Evolutionary conservation across 2,113 vertebrate species (phyloP).

Genomic region (Heterotilapia buettikoferi): DNA sequence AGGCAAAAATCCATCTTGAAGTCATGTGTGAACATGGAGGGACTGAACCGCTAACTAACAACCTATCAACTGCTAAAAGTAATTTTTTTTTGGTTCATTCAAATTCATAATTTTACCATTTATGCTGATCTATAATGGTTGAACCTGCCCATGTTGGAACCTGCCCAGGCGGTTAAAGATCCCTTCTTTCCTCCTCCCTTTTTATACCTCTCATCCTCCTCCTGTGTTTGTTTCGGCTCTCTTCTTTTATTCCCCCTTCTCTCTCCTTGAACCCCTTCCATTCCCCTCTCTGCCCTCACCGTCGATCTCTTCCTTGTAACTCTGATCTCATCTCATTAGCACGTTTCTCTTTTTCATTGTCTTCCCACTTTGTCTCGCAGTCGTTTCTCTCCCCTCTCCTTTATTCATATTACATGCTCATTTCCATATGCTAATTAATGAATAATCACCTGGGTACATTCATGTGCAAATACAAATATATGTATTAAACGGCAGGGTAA

Average conservation of each 20-base stretch:
- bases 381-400: conserved; percentile 20
- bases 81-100: background rate
- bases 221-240: background rate
- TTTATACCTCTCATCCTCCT: background rate
- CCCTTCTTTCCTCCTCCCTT: background rate
- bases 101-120: background rate
- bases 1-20: background rate
- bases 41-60: background rate
- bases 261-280: background rate
- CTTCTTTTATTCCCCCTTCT: background rate
- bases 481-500: conserved; percentile 57
- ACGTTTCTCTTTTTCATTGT: conserved; percentile 49
- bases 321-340: conserved; percentile 62
- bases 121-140: background rate
- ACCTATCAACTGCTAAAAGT: background rate
- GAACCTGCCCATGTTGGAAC: background rate
- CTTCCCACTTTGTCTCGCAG: conserved; percentile 38
- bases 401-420: conserved; percentile 66
- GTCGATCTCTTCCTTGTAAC: conserved; percentile 33
- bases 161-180: background rate
- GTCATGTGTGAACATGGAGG: background rate
- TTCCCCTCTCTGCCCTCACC: background rate
- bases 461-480: conserved; percentile 73
- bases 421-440: conserved; percentile 73
- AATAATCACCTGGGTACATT: conserved; percentile 73